These are phyloP conservation scores for Otolemur crassicaudatus DNA, from an alignment of 2,797 vertebrate genomes.

Conservation along the genomic window DNA sequence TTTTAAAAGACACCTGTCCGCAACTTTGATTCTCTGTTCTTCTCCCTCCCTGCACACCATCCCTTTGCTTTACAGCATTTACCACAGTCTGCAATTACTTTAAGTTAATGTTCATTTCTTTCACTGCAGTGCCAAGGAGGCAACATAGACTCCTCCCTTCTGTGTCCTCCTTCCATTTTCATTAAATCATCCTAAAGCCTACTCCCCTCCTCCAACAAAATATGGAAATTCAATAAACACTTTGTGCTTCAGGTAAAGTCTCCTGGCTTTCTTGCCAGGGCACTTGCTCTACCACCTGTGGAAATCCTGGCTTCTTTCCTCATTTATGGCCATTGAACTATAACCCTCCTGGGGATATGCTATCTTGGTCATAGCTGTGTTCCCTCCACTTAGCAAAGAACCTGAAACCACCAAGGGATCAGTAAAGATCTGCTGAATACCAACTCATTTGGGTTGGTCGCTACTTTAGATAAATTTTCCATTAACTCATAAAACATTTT, in stretches of 20 bases:
- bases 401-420: neutral
- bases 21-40: constrained; percentile 35
- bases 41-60: neutral
- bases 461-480: neutral
- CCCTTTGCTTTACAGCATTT: constrained; percentile 9
- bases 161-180: neutral
- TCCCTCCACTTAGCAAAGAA: neutral
- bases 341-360: neutral
- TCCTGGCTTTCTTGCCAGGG: neutral
- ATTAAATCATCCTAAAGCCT: neutral
- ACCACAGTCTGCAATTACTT: constrained; percentile 38
- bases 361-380: neutral
- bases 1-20: constrained; percentile 51
- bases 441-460: neutral
- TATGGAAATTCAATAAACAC: neutral
- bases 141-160: neutral
- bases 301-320: neutral
- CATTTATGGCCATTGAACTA: neutral
- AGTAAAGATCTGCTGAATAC: neutral
- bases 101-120: constrained; percentile 37
- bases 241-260: neutral
- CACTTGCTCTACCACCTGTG: neutral
- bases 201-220: neutral
- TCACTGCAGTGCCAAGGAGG: neutral
- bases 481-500: neutral